Conservation (phyloP, 2,797 vertebrate species). For the Galaxias olidus region DNA sequence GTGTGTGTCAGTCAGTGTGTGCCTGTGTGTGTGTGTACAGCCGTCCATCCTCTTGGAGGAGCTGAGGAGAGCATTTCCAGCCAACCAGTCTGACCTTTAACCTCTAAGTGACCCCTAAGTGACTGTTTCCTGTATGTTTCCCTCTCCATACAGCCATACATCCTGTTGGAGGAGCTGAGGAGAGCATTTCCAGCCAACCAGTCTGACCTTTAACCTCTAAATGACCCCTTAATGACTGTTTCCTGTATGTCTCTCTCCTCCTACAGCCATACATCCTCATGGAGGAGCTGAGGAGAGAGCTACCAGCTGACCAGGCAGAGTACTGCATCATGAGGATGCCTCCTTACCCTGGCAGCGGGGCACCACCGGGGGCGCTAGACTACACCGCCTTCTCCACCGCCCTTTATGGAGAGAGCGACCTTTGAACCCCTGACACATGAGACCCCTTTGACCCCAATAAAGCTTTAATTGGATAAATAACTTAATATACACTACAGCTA, state of each 20-base stretch:
- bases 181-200: no score
- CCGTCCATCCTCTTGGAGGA: no score
- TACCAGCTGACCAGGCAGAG: constrained; percentile 95
- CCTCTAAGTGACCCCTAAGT: no score
- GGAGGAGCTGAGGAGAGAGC: constrained; percentile 92
- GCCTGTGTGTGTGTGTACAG: neutral
- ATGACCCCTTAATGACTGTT: neutral
- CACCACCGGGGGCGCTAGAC: constrained; percentile 91
- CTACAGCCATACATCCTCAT: constrained; percentile 94
- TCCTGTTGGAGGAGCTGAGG: no score
- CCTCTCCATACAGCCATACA: no score
- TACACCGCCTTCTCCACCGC: constrained; percentile 99
- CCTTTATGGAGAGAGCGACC: constrained; percentile 98
- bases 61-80: no score
- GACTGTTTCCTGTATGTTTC: neutral
- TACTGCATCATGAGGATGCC: constrained; percentile 98
- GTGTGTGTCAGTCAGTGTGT: neutral
- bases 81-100: no score
- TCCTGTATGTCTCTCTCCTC: neutral
- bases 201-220: neutral
- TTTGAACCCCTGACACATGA: constrained; percentile 74
- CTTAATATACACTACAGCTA: no score
- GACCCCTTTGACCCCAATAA: constrained; percentile 19
- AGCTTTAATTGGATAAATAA: no score
- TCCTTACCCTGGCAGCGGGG: constrained; percentile 80